Conservation (phyloP, 1,140 invertebrate genomes). For the Harlomillsia oculata region DNA sequence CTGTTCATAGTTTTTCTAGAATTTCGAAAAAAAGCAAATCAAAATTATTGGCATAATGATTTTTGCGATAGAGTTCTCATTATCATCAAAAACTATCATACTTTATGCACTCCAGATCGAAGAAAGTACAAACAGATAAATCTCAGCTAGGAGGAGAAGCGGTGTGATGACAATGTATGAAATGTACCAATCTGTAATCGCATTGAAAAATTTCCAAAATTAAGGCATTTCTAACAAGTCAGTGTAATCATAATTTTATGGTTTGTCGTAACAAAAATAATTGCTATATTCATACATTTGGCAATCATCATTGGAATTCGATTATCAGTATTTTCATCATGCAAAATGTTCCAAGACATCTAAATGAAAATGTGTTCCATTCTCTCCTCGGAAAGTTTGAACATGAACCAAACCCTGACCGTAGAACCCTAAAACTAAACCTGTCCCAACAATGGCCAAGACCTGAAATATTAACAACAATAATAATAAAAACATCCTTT, state of each 20-base stretch:
- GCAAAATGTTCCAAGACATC: background rate
- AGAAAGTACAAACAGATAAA: background rate
- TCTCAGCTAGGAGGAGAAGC: background rate
- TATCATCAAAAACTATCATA: background rate
- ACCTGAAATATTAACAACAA: background rate
- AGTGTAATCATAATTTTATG: background rate
- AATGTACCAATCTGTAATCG: constrained; percentile 1
- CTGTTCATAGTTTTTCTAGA: background rate
- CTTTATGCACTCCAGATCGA: background rate
- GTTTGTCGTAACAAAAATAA: too few species aligned
- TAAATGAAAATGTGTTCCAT: background rate
- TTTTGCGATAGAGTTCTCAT: background rate
- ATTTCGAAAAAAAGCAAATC: background rate
- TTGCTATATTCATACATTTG: constrained; percentile 1
- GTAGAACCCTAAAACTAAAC: too few species aligned
- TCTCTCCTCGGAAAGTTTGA: too few species aligned
- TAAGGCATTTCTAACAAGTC: background rate
- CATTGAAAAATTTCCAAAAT: background rate
- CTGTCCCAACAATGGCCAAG: too few species aligned
- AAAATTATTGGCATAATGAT: background rate
- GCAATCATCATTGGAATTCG: constrained; percentile 1
- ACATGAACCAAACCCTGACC: too few species aligned
- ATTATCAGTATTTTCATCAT: background rate
- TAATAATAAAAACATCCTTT: background rate
- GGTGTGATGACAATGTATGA: constrained; percentile 3